Evolutionary conservation across 1,140 invertebrate species (phyloP).

Genomic region (Apocrypta bakeri): DNA sequence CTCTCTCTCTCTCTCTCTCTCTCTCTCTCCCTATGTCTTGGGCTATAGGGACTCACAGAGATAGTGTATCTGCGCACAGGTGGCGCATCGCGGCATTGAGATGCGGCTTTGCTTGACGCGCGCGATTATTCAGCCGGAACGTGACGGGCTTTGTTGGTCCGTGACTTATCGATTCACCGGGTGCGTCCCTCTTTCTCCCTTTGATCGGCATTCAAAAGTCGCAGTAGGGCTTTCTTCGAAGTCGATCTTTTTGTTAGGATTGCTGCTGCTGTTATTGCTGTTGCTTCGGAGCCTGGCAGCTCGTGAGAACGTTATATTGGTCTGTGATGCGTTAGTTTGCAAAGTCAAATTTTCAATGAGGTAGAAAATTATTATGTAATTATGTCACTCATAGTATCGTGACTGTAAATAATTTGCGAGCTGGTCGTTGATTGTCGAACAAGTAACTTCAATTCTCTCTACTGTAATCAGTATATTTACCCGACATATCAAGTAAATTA

Average conservation of each 20-base stretch:
- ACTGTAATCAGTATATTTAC: no score
- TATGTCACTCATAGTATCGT: not conserved
- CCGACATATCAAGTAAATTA: no score
- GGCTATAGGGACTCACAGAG: not conserved
- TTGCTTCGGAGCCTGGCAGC: no score
- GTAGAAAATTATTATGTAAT: no score
- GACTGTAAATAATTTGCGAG: no score
- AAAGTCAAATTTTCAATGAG: not conserved
- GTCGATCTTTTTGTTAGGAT: not conserved
- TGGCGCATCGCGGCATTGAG: not conserved
- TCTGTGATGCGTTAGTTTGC: not conserved
- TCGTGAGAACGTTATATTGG: not conserved
- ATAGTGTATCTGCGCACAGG: not conserved
- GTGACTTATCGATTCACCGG: constrained; percentile 32
- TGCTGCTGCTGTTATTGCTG: not conserved
- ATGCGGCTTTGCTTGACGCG: constrained; percentile 13
- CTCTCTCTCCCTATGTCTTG: no score
- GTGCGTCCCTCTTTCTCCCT: not conserved
- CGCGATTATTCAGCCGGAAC: constrained; percentile 36
- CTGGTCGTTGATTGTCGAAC: no score
- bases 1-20: no score
- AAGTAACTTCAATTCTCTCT: no score
- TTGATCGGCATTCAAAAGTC: constrained; percentile 33
- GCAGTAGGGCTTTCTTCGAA: not conserved
- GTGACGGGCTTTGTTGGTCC: constrained; percentile 29